phyloP scores from a whole-genome alignment of 2,888 invertebrate genomes.

The Eilema griseolum region DNA sequence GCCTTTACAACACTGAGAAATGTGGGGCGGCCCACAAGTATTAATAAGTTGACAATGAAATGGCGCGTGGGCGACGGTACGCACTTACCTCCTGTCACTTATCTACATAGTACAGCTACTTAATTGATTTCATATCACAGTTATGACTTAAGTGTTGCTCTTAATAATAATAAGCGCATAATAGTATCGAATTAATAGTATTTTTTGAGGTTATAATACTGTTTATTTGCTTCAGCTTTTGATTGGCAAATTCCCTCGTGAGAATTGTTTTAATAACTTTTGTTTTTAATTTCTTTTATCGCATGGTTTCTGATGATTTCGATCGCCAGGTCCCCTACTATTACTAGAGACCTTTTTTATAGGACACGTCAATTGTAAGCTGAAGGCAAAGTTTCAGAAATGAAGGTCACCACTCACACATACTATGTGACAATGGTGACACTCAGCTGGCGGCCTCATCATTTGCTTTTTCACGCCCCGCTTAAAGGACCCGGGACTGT shows the following conservation, averaged over 20 bases:
- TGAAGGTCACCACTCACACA: no score
- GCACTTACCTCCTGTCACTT: constrained; percentile 15
- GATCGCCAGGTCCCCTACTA: no score
- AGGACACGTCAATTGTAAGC: no score
- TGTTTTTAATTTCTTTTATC: not conserved
- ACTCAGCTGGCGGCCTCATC: no score
- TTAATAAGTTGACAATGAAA: constrained; percentile 51
- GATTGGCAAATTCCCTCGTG: not conserved
- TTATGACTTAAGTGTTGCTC: constrained; percentile 11
- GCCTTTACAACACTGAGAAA: constrained; percentile 27
- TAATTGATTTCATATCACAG: constrained; percentile 23
- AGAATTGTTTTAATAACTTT: not conserved
- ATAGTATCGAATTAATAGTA: not conserved
- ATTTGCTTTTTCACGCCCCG: no score
- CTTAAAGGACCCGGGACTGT: no score
- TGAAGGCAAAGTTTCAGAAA: no score
- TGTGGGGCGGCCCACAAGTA: constrained; percentile 36
- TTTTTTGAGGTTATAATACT: not conserved
- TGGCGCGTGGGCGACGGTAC: constrained; percentile 31
- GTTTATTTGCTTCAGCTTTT: not conserved
- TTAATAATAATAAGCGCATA: constrained; percentile 12
- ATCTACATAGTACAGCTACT: constrained; percentile 16
- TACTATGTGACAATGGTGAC: no score
- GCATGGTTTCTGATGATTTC: not conserved
- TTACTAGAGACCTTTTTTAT: no score